A percentile compares a stretch with the other conserved stretches of the same genome.
phyloP scores from a whole-genome alignment of 2,888 invertebrate species.

The Urechis unicinctus region DNA sequence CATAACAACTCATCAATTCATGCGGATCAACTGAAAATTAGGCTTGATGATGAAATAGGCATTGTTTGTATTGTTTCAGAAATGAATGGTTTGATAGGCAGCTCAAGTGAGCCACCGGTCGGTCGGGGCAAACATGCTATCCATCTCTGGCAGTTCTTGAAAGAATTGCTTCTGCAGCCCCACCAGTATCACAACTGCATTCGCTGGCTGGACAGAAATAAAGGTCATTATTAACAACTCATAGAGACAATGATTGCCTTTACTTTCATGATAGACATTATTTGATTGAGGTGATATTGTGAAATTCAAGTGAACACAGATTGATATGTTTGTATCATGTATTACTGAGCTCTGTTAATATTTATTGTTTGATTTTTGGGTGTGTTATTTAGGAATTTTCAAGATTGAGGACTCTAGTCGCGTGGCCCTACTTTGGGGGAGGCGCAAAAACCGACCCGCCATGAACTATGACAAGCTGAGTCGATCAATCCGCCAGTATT shows the following conservation, averaged over 20 bases:
- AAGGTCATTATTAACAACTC: conserved; percentile 57
- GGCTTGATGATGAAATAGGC: too few relatives aligned
- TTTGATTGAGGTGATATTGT: background rate
- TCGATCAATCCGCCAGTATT: conserved; percentile 94
- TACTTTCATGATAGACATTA: background rate
- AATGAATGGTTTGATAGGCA: too few relatives aligned
- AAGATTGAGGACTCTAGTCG: conserved; percentile 98
- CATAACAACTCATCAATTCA: too few relatives aligned
- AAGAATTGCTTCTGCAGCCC: conserved; percentile 84
- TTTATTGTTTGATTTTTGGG: background rate
- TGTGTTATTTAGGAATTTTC: conserved; percentile 61
- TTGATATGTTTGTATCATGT: background rate
- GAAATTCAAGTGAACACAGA: background rate
- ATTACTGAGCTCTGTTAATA: background rate
- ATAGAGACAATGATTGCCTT: background rate
- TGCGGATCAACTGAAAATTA: too few relatives aligned
- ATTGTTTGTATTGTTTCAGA: too few relatives aligned
- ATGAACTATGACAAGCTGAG: conserved; percentile 99
- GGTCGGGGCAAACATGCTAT: conserved; percentile 54
- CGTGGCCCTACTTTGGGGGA: conserved; percentile 96
- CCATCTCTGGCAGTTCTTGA: conserved; percentile 97
- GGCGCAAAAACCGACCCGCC: conserved; percentile 93
- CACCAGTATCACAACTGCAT: conserved; percentile 88
- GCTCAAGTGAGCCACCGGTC: too few relatives aligned
- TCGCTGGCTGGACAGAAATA: conserved; percentile 89